Percentiles rank a stretch among this genome's conserved stretches.
phyloP scores from a whole-genome alignment of 2,888 invertebrate species.

The Alviniconcha strummeri region DNA sequence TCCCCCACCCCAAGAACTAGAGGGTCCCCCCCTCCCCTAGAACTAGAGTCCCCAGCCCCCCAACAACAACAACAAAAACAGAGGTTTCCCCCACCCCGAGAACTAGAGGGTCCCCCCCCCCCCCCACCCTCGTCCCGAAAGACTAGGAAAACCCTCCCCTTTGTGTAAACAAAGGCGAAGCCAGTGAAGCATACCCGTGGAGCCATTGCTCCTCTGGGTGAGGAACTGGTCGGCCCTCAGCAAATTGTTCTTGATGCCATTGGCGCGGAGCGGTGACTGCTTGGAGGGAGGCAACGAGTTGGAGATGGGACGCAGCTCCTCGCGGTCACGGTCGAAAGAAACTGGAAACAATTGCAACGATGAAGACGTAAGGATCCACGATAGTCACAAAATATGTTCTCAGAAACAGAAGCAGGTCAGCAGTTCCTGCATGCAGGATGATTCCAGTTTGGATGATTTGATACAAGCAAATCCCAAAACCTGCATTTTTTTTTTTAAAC shows the following conservation, averaged over 20 bases:
- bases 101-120: too few species aligned
- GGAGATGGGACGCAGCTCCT: conserved; percentile 24
- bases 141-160: too few species aligned
- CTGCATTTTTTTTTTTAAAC: too few species aligned
- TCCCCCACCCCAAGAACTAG: too few species aligned
- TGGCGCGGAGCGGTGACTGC: conserved; percentile 28
- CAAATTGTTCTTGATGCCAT: conserved; percentile 32
- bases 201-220: conserved; percentile 18
- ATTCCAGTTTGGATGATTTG: too few species aligned
- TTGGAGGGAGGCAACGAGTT: conserved; percentile 12
- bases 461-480: too few species aligned
- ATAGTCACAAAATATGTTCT: neutral
- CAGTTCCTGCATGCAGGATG: too few species aligned
- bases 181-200: neutral
- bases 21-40: too few species aligned
- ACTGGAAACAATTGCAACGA: neutral
- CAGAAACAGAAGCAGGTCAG: neutral
- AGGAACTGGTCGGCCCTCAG: conserved; percentile 24
- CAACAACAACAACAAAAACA: too few species aligned
- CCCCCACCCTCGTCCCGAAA: too few species aligned
- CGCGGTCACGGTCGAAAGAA: conserved; percentile 23
- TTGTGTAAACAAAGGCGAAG: neutral
- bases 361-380: neutral
- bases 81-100: too few species aligned
- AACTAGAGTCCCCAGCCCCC: too few species aligned